A percentile compares a stretch with the other conserved stretches of the same genome.
phyloP scores from a whole-genome alignment of 2,113 vertebrate species.

The Cercocebus atys region DNA sequence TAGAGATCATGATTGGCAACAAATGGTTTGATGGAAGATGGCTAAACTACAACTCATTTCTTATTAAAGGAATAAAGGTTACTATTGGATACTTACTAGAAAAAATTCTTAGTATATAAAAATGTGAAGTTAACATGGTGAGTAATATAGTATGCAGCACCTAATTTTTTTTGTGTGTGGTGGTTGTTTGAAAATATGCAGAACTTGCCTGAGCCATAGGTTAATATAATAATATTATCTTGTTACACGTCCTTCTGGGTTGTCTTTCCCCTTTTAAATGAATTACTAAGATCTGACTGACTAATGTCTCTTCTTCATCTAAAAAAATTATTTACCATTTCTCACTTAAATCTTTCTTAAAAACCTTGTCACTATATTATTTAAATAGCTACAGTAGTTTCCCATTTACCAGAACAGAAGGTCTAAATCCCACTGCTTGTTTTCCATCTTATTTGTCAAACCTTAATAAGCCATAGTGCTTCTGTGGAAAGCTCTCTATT shows the following conservation, averaged over 20 bases:
- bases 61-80: background rate
- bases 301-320: background rate
- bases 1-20: background rate
- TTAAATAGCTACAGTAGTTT: background rate
- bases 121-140: background rate
- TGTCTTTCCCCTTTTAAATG: background rate
- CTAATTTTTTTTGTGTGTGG: background rate
- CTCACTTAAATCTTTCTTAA: background rate
- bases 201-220: background rate
- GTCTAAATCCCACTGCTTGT: background rate
- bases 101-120: background rate
- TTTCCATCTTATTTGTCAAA: background rate
- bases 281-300: background rate
- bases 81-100: background rate
- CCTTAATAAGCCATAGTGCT: background rate
- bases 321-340: background rate
- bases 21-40: background rate
- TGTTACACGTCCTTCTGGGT: background rate
- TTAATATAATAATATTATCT: background rate
- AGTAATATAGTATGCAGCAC: background rate
- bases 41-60: background rate
- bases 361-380: background rate
- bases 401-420: background rate
- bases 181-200: background rate
- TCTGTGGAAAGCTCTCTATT: background rate